Evolutionary conservation across 2,113 vertebrate species (phyloP).

Genomic region (Sylvicapra grimmia): DNA sequence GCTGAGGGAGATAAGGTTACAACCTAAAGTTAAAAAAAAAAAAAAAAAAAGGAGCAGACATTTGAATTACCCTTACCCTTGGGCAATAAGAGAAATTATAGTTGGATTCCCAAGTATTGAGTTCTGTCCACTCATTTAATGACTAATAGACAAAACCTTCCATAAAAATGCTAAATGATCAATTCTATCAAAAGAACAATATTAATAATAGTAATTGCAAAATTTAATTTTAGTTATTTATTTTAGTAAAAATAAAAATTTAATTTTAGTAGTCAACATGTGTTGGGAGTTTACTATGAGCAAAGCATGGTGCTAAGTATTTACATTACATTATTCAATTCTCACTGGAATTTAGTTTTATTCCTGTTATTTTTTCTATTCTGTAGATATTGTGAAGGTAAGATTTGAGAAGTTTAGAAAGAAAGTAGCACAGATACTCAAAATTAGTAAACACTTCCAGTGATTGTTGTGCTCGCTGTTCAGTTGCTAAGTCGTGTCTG

Average conservation of each 20-base stretch:
- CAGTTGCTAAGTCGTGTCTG: background rate
- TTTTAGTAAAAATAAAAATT: background rate
- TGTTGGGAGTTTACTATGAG: rapidly evolving
- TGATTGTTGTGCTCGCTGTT: background rate
- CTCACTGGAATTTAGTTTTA: background rate
- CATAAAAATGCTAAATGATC: background rate
- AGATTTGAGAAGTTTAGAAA: background rate
- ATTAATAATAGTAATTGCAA: background rate
- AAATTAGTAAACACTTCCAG: background rate
- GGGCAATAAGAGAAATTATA: background rate
- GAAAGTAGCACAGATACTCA: background rate
- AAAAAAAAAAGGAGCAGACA: background rate
- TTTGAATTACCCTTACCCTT: background rate
- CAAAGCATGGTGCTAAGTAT: background rate
- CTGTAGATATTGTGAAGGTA: background rate
- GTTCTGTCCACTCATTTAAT: background rate
- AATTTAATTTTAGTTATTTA: background rate
- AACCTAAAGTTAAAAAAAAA: background rate
- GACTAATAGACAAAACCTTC: background rate
- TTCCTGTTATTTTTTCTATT: background rate
- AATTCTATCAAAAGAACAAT: background rate
- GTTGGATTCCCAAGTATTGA: background rate
- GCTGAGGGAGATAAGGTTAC: background rate
- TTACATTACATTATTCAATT: background rate
- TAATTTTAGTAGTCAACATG: background rate